A percentile compares a stretch with the other conserved stretches of the same genome.
These are phyloP conservation scores for Sakesphorus luctuosus DNA, from an alignment of 2,113 vertebrate species.

Conservation along the genomic window DNA sequence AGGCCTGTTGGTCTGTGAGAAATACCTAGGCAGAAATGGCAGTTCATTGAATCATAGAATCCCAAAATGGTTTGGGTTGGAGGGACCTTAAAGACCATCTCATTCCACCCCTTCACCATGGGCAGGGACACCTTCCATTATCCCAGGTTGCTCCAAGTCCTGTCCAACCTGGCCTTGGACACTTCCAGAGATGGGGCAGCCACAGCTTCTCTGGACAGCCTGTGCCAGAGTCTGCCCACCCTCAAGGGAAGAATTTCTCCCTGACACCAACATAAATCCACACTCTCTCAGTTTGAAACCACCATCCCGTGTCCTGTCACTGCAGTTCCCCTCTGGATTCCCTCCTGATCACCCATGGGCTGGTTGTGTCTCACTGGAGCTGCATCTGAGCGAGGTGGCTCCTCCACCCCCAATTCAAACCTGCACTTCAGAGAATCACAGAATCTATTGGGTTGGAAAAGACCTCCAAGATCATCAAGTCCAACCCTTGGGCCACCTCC, in stretches of 20 bases:
- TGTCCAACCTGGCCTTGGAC: background rate
- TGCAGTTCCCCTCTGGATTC: background rate
- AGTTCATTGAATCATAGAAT: background rate
- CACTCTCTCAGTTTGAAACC: background rate
- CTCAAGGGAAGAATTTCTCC: background rate
- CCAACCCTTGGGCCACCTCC: too few relatives aligned
- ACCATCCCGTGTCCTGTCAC: background rate
- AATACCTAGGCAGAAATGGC: background rate
- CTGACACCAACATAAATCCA: background rate
- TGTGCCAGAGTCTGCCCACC: background rate
- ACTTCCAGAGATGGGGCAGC: background rate
- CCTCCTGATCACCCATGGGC: background rate
- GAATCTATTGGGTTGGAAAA: too few relatives aligned
- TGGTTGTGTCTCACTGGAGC: fast-evolving
- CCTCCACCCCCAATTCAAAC: background rate
- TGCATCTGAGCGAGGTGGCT: fast-evolving
- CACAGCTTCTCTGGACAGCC: background rate
- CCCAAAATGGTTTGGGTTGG: background rate
- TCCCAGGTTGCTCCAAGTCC: background rate
- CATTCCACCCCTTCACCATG: background rate
- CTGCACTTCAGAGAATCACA: too few relatives aligned
- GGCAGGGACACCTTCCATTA: background rate
- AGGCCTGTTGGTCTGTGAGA: background rate
- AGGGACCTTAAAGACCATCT: background rate
- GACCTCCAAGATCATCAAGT: too few relatives aligned